phyloP scores from a whole-genome alignment of 35 echinoderm and acorn worm genomes.

The Nesometra sesokonis region DNA sequence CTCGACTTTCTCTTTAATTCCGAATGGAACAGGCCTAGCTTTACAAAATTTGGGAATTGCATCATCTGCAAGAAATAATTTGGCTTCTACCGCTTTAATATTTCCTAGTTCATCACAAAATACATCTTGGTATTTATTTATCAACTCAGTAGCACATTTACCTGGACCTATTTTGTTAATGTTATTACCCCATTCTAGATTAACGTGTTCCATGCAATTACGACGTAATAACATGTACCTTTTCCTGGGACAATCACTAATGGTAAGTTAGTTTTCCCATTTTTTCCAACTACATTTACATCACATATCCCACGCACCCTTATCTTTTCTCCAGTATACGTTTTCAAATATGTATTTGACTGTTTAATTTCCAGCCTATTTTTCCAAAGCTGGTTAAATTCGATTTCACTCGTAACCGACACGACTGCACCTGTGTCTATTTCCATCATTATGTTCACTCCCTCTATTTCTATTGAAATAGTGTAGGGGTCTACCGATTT shows the following conservation, averaged over 20 bases:
- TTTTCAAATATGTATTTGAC: background rate
- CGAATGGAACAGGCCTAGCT: background rate
- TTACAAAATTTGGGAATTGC: background rate
- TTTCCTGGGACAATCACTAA: background rate
- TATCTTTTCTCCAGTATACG: conserved; percentile 7
- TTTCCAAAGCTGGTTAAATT: background rate
- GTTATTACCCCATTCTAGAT: background rate
- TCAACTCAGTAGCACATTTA: background rate
- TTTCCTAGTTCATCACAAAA: background rate
- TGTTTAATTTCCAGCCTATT: background rate
- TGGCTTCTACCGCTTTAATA: background rate
- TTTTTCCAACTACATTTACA: background rate
- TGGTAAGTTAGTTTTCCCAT: background rate
- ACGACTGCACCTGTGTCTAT: conserved; percentile 15
- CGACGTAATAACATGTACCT: background rate
- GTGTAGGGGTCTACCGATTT: no score
- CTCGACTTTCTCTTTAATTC: background rate
- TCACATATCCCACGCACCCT: background rate
- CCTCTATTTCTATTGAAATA: background rate
- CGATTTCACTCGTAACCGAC: background rate
- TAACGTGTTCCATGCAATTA: background rate
- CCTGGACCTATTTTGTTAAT: background rate
- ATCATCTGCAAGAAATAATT: background rate
- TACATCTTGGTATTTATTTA: background rate
- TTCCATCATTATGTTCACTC: background rate